Percentiles rank a stretch among this genome's conserved stretches.
These are phyloP conservation scores for Grammomys dolichurus DNA, from an alignment of 2,113 vertebrate genomes.

Conservation along the genomic window DNA sequence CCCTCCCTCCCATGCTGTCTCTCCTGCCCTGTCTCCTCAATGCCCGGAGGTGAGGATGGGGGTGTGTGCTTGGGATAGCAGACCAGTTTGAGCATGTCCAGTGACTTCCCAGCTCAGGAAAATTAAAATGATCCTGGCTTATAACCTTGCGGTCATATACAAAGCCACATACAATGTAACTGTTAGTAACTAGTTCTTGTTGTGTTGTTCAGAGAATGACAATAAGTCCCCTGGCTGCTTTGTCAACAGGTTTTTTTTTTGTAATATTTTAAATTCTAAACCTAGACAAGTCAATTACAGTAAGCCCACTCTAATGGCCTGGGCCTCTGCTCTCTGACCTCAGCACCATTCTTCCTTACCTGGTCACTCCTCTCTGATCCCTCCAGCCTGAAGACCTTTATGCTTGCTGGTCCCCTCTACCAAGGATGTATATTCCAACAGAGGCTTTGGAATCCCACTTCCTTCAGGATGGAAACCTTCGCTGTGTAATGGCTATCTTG, in stretches of 20 bases:
- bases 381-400: background rate
- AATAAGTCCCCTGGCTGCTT: background rate
- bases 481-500: background rate
- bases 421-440: background rate
- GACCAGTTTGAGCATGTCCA: background rate
- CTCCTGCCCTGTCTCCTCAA: background rate
- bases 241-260: background rate
- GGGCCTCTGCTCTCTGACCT: background rate
- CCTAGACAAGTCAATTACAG: background rate
- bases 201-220: background rate
- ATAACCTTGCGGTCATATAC: background rate
- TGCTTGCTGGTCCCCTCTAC: background rate
- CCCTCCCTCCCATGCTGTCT: background rate
- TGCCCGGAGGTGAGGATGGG: background rate
- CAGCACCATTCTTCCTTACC: background rate
- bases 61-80: background rate
- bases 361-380: background rate
- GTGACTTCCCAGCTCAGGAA: background rate
- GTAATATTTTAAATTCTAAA: background rate
- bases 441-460: no score
- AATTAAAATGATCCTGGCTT: background rate
- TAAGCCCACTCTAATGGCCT: background rate
- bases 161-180: no score
- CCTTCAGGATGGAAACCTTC: background rate
- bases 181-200: background rate